These are phyloP conservation scores for Pseudomyrmex dendroicus DNA, from an alignment of 1,140 invertebrate genomes.

Conservation along the genomic window DNA sequence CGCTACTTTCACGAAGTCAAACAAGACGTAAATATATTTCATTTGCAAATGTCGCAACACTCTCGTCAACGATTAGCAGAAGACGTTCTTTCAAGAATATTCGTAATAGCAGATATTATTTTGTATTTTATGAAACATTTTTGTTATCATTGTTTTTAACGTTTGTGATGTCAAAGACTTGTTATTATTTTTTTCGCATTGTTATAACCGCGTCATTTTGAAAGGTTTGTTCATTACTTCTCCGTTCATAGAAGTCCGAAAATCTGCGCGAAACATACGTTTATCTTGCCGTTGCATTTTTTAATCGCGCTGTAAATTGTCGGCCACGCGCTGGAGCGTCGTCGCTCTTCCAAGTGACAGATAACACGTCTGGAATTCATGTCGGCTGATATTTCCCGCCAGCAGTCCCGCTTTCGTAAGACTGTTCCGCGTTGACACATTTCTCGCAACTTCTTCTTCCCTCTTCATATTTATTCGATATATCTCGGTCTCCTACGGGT, in stretches of 20 bases:
- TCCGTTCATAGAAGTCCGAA: not conserved
- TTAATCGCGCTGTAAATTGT: not conserved
- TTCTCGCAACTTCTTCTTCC: not conserved
- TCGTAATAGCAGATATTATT: no score
- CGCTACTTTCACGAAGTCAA: not conserved
- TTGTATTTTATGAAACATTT: no score
- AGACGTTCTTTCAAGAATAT: not conserved
- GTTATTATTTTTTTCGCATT: no score
- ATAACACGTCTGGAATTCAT: not conserved
- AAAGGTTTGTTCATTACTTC: no score
- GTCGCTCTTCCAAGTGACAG: not conserved
- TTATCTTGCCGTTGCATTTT: not conserved
- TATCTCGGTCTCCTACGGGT: not conserved
- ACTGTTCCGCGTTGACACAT: conserved; percentile 19
- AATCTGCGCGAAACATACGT: not conserved
- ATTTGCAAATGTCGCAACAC: not conserved
- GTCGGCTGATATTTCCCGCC: conserved; percentile 10
- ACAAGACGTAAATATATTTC: conserved; percentile 4
- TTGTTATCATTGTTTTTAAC: no score
- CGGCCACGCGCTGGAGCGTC: not conserved
- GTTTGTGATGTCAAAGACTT: no score
- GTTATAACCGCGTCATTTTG: no score
- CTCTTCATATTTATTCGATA: conserved; percentile 19
- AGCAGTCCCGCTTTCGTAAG: not conserved
- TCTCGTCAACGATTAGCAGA: not conserved